These are phyloP conservation scores for Caenorhabditis sinica DNA, from an alignment of 2,888 invertebrate species.

Conservation along the genomic window DNA sequence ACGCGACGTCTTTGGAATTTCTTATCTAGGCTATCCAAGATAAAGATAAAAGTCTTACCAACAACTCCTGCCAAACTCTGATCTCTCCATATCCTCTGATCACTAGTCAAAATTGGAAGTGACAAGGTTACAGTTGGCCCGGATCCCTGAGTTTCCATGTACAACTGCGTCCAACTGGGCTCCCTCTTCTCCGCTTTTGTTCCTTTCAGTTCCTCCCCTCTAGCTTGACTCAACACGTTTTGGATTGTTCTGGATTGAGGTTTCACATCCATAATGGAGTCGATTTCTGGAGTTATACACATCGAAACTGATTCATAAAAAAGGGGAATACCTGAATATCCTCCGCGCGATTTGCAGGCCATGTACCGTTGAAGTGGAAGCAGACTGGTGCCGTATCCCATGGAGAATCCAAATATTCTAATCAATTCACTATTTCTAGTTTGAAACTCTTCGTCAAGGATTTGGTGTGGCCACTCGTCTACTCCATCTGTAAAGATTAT, in stretches of 20 bases:
- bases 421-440: conserved; percentile 68
- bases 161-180: conserved; percentile 77
- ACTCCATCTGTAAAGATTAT: conserved; percentile 87
- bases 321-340: conserved; percentile 55
- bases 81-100: conserved; percentile 61
- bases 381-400: conserved; percentile 80
- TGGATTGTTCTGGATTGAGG: conserved; percentile 78
- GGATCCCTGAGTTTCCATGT: conserved; percentile 81
- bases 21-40: no score
- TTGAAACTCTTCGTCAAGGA: conserved; percentile 84
- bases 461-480: conserved; percentile 85
- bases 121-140: conserved; percentile 80
- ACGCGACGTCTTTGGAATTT: no score
- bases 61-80: conserved; percentile 76
- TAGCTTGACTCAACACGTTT: conserved; percentile 69
- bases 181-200: conserved; percentile 71
- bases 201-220: conserved; percentile 54
- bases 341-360: conserved; percentile 75
- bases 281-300: conserved; percentile 67
- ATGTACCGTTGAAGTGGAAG: conserved; percentile 77
- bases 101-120: conserved; percentile 74
- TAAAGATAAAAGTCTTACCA: no score
- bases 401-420: conserved; percentile 80
- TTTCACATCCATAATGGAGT: conserved; percentile 81
- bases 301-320: neutral